Base-by-base conservation (phyloP, 2,888 invertebrate genomes). In the Epinotia bilunana region DNA sequence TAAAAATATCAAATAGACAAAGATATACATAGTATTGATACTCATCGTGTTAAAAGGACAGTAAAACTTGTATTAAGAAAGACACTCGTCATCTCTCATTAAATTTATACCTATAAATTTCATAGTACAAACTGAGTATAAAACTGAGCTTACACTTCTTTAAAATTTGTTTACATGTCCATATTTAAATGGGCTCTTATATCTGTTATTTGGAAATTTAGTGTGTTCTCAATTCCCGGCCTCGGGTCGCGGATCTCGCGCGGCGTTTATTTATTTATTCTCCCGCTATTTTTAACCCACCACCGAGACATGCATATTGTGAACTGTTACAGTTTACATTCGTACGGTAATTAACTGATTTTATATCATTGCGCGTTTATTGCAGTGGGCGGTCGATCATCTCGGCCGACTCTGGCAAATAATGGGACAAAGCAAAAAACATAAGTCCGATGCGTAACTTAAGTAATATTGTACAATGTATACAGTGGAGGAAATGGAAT, bases 361-460 rank as follows among this genome's bases (percentile, higher is more conserved):
- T 92, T 90, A 90, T 89, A 89, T 87, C 88, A 88, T 86, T 87
- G 87, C 86, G 79, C 80, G 86, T 87, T 91, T 90, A 90, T 87
- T 86, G 83, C 87, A 63, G 82, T 82, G 83, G 85, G 84, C 81
- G 82, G 80, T 83, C 82, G 82, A 85, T 83, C 82, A 82, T 85
- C 82, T 81, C 46, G 67, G 20, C n/a, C 13, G 57, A 20, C 57
- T 33, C 57, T 39, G 43, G 2, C 55, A 67, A 67, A 13, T 6
- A 13, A 20, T 55, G 7, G 46, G 7, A 16, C 16, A 39, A 39
- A 39, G 9, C 39, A 39, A 1, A 39, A 39, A 9, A 39, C 39
- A 39, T 39, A 2, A 39, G 39, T 39, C 0, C 9, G 7, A 39
- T 39, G 39, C 39, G 39, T 9, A 7, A 39, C 39, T 39, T 9